phyloP scores from a whole-genome alignment of 2,888 invertebrate genomes.

The Enchytraeus crypticus region DNA sequence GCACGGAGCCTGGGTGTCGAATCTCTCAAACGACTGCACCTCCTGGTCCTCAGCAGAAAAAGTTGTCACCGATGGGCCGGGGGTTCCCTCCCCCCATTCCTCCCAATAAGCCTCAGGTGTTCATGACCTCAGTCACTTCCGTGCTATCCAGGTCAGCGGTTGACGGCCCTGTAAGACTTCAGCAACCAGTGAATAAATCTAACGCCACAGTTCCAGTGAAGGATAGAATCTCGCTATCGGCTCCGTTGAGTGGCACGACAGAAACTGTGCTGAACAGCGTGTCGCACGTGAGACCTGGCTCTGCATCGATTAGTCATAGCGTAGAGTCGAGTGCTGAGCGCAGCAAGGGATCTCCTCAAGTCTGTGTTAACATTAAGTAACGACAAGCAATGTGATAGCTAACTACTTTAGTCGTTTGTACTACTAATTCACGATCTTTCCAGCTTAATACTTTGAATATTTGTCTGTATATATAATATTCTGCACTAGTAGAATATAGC shows the following conservation, averaged over 20 bases:
- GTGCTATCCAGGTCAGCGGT: too few relatives aligned
- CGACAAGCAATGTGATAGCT: too few relatives aligned
- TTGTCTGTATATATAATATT: too few relatives aligned
- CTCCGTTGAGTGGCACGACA: neutral
- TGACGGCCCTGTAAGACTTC: neutral
- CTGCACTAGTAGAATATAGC: too few relatives aligned
- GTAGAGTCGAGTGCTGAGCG: neutral
- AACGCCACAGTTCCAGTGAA: neutral
- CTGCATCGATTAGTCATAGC: too few relatives aligned
- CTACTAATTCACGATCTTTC: too few relatives aligned
- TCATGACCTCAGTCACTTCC: slow-evolving; percentile 14
- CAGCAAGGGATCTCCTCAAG: slow-evolving; percentile 3
- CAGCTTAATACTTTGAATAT: too few relatives aligned
- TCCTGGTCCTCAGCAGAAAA: slow-evolving; percentile 16
- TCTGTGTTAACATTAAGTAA: slow-evolving; percentile 7
- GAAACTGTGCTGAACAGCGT: too few relatives aligned
- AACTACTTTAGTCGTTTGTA: too few relatives aligned
- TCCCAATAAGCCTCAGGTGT: slow-evolving; percentile 42
- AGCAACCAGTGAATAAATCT: neutral
- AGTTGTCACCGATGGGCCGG: slow-evolving; percentile 32
- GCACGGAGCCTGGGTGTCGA: neutral
- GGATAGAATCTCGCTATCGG: neutral
- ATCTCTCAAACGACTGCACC: neutral
- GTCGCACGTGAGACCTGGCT: too few relatives aligned
- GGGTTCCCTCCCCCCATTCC: slow-evolving; percentile 45